phyloP scores from a whole-genome alignment of 2,797 vertebrate species.

The Sarcophilus harrisii region DNA sequence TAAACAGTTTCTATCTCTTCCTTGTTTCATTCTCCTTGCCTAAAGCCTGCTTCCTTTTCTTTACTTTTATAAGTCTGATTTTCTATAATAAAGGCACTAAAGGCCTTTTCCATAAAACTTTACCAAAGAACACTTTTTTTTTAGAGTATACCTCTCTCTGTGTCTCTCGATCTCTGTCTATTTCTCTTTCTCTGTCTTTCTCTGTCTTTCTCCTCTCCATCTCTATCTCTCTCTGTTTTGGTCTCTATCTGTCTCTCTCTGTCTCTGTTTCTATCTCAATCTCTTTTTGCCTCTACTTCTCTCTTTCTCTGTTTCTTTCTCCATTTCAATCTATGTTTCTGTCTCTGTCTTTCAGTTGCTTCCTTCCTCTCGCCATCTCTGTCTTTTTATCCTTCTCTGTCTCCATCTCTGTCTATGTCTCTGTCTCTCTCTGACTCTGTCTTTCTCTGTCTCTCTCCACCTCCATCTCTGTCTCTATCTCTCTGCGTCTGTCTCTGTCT shows the following conservation, averaged over 20 bases:
- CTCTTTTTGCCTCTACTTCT: no score
- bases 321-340: not conserved
- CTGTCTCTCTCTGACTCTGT: no score
- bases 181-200: not conserved
- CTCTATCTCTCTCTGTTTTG: not conserved
- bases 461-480: not conserved
- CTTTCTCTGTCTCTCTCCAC: no score
- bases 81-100: not conserved
- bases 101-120: not conserved
- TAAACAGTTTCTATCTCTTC: conserved; percentile 36
- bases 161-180: not conserved
- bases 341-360: no score
- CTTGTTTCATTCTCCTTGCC: conserved; percentile 47
- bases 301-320: no score
- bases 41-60: conserved; percentile 6
- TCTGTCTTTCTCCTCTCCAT: not conserved
- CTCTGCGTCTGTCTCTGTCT: not conserved
- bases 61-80: not conserved
- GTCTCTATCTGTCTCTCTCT: not conserved
- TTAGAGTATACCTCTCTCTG: not conserved
- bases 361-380: no score
- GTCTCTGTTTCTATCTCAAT: not conserved
- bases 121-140: fast-evolving
- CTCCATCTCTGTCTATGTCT: no score
- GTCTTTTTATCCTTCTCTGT: no score